A percentile compares a stretch with the other conserved stretches of the same genome.
phyloP scores from a whole-genome alignment of 23 tunicate species.

The Clavelina lepadiformis region DNA sequence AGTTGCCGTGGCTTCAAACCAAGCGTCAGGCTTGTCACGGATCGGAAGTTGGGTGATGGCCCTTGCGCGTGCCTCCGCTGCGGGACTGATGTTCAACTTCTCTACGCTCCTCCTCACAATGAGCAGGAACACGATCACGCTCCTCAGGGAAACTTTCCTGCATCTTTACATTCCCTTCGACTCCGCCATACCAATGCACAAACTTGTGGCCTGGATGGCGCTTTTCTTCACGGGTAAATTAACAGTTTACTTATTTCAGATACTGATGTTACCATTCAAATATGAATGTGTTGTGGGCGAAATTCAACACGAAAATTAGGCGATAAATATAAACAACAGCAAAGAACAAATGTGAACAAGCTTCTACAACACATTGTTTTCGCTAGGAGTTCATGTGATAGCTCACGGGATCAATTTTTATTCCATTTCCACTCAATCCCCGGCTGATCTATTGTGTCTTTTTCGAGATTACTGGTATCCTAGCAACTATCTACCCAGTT shows the following conservation, averaged over 20 bases:
- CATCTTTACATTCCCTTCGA: constrained; percentile 89
- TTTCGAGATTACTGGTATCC: constrained; percentile 70
- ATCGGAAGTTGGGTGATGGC: constrained; percentile 67
- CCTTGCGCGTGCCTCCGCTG: constrained; percentile 70
- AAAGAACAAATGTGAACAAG: background rate
- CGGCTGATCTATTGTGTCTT: constrained; percentile 59
- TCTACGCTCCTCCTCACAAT: constrained; percentile 81
- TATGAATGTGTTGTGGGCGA: too few relatives aligned
- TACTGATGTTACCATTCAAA: too few relatives aligned
- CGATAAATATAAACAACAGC: background rate
- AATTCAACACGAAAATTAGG: too few relatives aligned
- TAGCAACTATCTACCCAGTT: constrained; percentile 51
- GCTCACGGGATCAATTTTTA: constrained; percentile 84
- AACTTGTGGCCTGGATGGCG: constrained; percentile 80
- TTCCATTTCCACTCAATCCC: constrained; percentile 76
- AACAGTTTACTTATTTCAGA: background rate
- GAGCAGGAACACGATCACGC: constrained; percentile 83
- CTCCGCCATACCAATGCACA: constrained; percentile 75
- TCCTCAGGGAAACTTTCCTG: constrained; percentile 82
- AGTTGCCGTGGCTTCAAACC: constrained; percentile 48
- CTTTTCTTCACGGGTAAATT: constrained; percentile 50
- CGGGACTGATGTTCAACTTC: constrained; percentile 86
- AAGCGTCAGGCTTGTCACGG: constrained; percentile 51
- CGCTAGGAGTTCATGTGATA: constrained; percentile 52
- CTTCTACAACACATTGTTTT: background rate